Base-by-base conservation (phyloP, 2,888 invertebrate species). In the Mamestra brassicae region DNA sequence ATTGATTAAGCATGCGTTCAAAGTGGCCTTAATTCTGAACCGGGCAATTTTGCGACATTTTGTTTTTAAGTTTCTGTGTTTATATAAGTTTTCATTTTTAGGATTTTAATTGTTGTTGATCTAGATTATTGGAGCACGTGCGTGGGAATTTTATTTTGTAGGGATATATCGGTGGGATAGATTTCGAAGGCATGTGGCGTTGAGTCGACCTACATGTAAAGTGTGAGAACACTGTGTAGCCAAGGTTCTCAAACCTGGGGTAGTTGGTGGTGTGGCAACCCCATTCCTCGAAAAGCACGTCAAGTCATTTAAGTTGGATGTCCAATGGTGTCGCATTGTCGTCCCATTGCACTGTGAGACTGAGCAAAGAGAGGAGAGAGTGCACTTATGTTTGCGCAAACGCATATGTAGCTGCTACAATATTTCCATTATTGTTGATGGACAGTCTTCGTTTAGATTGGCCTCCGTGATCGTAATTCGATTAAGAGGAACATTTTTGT, bases 1-100 rank as follows among this genome's bases (percentile, higher is more conserved):
- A 94, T 93, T 91, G 92, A 92, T 92, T 92, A 87, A 88, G 78
- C 68, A 83, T 84, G 85, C 85, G 88, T 81, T 87, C 88, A 89
- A 90, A 92, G 88, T 93, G 94, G 90, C 94, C 93, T 93, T 93
- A 94, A 94, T 94, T 93, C 87, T 87, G 71, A 72, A 68, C 70
- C 73, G 63, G 63, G 45, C 54, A 52, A 68, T 81, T 88, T 87
- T 72, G 85, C 80, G 76, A 83, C 78, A 81, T 64, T 83, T 83
- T 61, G 36, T 50, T 77, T 76, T 62, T 38, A 26, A 45, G 26
- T 45, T 54, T 61, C 7, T 65, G 54, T 45, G 6, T 63, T 67
- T 74, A 64, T 26, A 26, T 64, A 60, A 50, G 63, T 62, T 45
- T 52, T 1, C 0, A 38, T 50, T 70, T 80, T 52, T 45, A n/a